These are phyloP conservation scores for Dascillus cervinus DNA, from an alignment of 2,888 invertebrate genomes.

Conservation along the genomic window DNA sequence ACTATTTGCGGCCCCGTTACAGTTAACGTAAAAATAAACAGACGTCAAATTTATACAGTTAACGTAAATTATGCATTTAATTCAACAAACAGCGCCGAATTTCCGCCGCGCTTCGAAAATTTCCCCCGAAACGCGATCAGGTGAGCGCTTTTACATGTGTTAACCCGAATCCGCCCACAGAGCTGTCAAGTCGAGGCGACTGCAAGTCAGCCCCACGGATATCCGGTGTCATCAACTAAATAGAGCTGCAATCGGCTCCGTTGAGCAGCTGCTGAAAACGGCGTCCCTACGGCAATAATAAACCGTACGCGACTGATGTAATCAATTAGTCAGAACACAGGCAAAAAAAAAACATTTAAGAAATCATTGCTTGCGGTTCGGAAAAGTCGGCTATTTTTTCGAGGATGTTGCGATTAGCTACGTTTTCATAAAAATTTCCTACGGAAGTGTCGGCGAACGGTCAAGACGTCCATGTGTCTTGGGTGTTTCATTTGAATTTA, in stretches of 20 bases:
- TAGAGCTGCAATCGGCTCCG: slow-evolving; percentile 18
- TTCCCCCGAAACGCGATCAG: too few species aligned
- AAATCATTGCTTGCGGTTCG: too few species aligned
- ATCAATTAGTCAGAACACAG: slow-evolving; percentile 2
- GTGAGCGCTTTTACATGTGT: too few species aligned
- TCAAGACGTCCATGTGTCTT: slow-evolving; percentile 11
- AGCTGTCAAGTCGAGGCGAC: too few species aligned
- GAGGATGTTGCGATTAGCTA: too few species aligned
- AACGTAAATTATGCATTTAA: slow-evolving; percentile 12
- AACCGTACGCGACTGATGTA: slow-evolving; percentile 2
- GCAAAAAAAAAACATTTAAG: too few species aligned
- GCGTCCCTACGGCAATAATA: slow-evolving; percentile 8
- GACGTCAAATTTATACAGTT: slow-evolving; percentile 7
- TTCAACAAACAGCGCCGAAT: slow-evolving; percentile 3
- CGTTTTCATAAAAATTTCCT: too few species aligned
- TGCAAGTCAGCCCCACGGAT: slow-evolving; percentile 22
- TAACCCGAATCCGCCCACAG: too few species aligned
- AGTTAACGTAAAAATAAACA: slow-evolving; percentile 26
- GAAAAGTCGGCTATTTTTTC: too few species aligned
- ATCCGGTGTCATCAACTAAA: slow-evolving; percentile 25
- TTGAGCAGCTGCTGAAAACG: slow-evolving; percentile 12
- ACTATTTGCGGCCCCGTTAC: slow-evolving; percentile 28
- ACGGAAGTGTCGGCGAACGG: slow-evolving; percentile 15
- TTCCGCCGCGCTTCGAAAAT: too few species aligned
- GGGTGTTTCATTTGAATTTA: slow-evolving; percentile 10